Percentiles rank a stretch among this genome's conserved stretches.
These are phyloP conservation scores for Poeciliopsis presidionis DNA, from an alignment of 2,797 vertebrate genomes.

Conservation along the genomic window DNA sequence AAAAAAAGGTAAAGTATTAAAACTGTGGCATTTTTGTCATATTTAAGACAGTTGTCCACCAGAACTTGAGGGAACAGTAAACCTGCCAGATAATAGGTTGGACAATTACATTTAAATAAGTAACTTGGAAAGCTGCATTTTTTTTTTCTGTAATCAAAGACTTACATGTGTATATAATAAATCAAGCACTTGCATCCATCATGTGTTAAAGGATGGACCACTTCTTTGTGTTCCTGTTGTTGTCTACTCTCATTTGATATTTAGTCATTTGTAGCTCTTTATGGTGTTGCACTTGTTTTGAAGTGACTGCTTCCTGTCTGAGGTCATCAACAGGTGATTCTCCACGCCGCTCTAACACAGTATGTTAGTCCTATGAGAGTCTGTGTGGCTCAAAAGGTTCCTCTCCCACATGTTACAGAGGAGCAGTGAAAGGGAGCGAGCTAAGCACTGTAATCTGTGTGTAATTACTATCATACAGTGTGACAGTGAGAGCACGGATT, in stretches of 20 bases:
- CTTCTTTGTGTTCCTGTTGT: not conserved
- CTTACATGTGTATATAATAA: not conserved
- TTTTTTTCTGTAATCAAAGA: not conserved
- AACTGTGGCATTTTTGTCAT: not conserved
- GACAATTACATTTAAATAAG: not conserved
- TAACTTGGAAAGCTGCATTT: not conserved
- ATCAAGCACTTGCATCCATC: not conserved
- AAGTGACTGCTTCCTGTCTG: not conserved
- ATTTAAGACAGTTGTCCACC: not conserved
- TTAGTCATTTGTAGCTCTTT: not conserved
- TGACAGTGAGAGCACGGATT: conserved; percentile 8
- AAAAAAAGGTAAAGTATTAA: not conserved
- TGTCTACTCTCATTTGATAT: not conserved
- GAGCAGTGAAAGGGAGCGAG: not conserved
- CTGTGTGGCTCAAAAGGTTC: not conserved
- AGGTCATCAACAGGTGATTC: not conserved
- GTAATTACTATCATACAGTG: conserved; percentile 36
- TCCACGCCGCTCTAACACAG: not conserved
- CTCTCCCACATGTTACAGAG: not conserved
- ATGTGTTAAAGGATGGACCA: not conserved
- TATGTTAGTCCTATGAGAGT: not conserved
- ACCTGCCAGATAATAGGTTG: not conserved
- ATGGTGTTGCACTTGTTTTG: not conserved
- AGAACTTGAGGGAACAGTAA: not conserved
- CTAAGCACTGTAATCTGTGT: conserved; percentile 29